These are phyloP conservation scores for Agrotis exclamationis DNA, from an alignment of 2,888 invertebrate species.

Conservation along the genomic window DNA sequence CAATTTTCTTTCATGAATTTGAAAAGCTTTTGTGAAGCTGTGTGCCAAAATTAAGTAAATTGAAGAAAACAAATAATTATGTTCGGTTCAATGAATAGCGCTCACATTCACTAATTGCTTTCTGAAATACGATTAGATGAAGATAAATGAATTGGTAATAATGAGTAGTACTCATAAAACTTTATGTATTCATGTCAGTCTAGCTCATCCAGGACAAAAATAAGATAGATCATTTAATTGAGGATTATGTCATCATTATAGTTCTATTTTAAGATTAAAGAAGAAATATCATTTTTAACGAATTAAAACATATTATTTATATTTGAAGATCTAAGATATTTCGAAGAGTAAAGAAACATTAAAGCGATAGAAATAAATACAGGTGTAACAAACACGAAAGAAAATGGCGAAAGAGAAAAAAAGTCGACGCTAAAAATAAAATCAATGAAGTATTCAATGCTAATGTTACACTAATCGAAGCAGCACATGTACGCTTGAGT, in stretches of 20 bases:
- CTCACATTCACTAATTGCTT: background rate
- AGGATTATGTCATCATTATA: background rate
- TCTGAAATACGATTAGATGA: background rate
- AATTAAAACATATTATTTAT: background rate
- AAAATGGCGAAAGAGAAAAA: conserved; percentile 24
- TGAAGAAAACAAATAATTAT: background rate
- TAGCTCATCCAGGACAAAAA: background rate
- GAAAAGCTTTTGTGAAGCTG: background rate
- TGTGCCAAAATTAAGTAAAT: background rate
- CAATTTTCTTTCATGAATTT: conserved; percentile 21
- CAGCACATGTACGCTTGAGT: conserved; percentile 48
- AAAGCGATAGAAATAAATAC: conserved; percentile 7
- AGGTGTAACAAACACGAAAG: conserved; percentile 10
- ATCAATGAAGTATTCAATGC: conserved; percentile 58
- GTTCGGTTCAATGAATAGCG: background rate
- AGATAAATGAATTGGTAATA: background rate
- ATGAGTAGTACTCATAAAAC: background rate
- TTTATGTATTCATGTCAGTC: conserved; percentile 3
- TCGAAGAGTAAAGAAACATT: background rate
- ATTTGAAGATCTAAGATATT: background rate
- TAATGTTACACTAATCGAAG: conserved; percentile 49
- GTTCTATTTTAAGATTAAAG: background rate
- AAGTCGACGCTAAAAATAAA: conserved; percentile 25
- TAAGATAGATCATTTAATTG: background rate
- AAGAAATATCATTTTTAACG: background rate